phyloP scores from a whole-genome alignment of 2,797 vertebrate genomes.

The Hyperoplus lanceolatus region DNA sequence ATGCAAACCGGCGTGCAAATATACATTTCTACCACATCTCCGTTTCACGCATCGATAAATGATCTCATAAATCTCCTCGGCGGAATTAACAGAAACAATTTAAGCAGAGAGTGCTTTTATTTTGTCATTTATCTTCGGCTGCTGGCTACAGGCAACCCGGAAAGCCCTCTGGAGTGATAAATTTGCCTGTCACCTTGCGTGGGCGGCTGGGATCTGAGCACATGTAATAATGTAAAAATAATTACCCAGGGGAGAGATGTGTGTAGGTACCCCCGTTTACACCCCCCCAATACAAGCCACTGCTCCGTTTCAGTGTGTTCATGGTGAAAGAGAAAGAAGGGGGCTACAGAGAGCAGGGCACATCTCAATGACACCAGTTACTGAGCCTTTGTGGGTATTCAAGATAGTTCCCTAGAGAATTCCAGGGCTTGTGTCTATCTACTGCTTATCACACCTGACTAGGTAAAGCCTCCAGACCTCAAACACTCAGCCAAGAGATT shows the following conservation, averaged over 20 bases:
- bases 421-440: constrained; percentile 62
- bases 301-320: constrained; percentile 59
- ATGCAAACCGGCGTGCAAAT: constrained; percentile 64
- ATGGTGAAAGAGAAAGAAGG: constrained; percentile 58
- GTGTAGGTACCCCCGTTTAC: constrained; percentile 73
- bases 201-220: constrained; percentile 88
- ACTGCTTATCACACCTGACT: constrained; percentile 82
- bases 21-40: constrained; percentile 77
- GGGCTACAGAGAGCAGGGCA: constrained; percentile 67
- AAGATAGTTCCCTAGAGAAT: constrained; percentile 69
- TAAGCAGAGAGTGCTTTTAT: constrained; percentile 89
- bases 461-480: constrained; percentile 73
- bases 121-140: constrained; percentile 89
- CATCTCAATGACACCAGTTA: constrained; percentile 87
- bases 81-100: constrained; percentile 91
- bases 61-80: constrained; percentile 88
- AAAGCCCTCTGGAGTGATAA: constrained; percentile 86
- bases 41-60: constrained; percentile 82
- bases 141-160: constrained; percentile 73
- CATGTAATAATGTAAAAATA: constrained; percentile 92
- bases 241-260: constrained; percentile 88
- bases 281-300: constrained; percentile 50
- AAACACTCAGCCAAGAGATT: constrained; percentile 62
- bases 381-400: constrained; percentile 77
- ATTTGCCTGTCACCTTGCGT: constrained; percentile 88